These are phyloP conservation scores for Felis catus DNA, from an alignment of 2,113 vertebrate species.

Conservation along the genomic window DNA sequence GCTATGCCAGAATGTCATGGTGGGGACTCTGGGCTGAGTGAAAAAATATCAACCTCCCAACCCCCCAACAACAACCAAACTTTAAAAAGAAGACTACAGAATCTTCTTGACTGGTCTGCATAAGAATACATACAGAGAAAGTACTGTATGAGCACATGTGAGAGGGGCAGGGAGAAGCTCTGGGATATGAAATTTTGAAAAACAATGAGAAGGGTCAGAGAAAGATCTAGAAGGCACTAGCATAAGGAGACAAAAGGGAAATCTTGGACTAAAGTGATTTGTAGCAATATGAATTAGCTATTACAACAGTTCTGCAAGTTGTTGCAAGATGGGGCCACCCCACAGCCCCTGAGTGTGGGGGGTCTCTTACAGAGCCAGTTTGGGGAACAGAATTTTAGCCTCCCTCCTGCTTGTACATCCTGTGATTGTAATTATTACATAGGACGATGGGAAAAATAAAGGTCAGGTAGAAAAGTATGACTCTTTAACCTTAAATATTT, in stretches of 20 bases:
- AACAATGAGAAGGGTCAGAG: neutral
- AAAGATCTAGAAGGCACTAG: neutral
- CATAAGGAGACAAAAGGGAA: neutral
- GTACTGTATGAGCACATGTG: neutral
- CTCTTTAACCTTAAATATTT: neutral
- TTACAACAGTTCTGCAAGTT: neutral
- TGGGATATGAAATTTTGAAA: neutral
- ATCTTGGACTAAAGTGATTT: neutral
- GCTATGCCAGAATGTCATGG: neutral
- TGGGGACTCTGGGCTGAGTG: neutral
- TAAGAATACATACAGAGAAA: neutral
- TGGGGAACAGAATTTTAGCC: neutral
- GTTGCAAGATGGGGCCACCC: neutral
- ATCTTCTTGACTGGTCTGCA: neutral
- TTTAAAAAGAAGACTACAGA: neutral
- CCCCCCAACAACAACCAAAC: neutral
- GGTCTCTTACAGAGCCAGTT: neutral
- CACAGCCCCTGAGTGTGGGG: neutral
- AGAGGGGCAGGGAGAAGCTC: neutral
- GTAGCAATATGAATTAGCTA: neutral
- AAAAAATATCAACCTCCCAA: neutral
- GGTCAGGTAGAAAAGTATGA: neutral
- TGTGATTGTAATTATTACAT: neutral
- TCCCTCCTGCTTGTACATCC: neutral
- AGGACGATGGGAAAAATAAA: neutral